Evolutionary conservation across 2,888 invertebrate genomes (phyloP).

Genomic region (Tipula vernalis): DNA sequence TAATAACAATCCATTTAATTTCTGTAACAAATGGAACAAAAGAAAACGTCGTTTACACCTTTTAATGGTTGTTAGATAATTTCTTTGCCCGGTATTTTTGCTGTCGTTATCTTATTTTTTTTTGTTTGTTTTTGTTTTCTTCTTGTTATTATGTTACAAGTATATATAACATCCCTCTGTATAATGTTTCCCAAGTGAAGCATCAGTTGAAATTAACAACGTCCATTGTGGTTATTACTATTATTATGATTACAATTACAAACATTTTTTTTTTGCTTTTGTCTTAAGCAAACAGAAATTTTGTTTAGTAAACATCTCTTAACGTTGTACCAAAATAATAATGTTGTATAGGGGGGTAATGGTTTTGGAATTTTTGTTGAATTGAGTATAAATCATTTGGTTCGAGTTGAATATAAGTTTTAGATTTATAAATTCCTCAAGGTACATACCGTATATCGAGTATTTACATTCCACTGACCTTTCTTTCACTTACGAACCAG

Average conservation of each 20-base stretch:
- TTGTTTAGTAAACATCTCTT: not conserved
- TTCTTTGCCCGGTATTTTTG: not conserved
- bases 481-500: not conserved
- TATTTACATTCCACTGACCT: not conserved
- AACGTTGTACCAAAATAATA: not conserved
- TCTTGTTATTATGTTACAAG: not conserved
- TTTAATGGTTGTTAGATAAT: slow-evolving; percentile 4
- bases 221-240: slow-evolving; percentile 6
- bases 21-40: not conserved
- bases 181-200: slow-evolving; percentile 10
- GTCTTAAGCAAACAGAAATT: not conserved
- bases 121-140: not conserved
- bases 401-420: not conserved
- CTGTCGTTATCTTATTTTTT: not conserved
- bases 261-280: not conserved
- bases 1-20: not conserved
- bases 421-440: not conserved
- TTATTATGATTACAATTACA: not conserved
- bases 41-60: slow-evolving; percentile 4
- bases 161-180: not conserved
- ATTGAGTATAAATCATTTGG: not conserved
- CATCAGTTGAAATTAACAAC: slow-evolving; percentile 10
- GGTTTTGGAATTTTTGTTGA: not conserved
- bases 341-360: not conserved
- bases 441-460: not conserved